Evolutionary conservation across 2,113 vertebrate species (phyloP), one percentile per base, ranked within the genome.

Genomic region (Poeciliopsis occidentalis): DNA sequence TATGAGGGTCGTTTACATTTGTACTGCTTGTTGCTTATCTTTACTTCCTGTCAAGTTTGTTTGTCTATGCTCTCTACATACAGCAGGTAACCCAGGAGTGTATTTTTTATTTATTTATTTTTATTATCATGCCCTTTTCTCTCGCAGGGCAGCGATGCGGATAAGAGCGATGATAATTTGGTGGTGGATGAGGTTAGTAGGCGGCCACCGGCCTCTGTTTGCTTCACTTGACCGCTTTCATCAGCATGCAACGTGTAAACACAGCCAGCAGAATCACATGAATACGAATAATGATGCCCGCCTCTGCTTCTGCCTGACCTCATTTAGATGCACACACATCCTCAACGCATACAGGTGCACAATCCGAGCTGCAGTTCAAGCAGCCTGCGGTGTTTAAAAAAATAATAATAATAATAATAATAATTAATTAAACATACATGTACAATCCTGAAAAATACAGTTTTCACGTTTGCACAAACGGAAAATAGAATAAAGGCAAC

Each of bases 91-190:
- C 61, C 61, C 26, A 27, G 37, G 54, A 76, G 63, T 64, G 30
- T 83, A 73, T 86, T 71, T 66, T 75, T 67, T 27, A 73, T 67
- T 26, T 75, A 19, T 62, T 70, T 66, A 27, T 73, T 80, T 75
- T 57, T 24, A 57, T 57, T n/a, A 37, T n/a, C n/a, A 37, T 12
- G 34, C 51, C 51, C 51, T 82, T 67, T 27, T 71, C 63, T 81
- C 73, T 79, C 76, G 30, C 91, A 98, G 97, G 96, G 96, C 87
- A 97, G 97, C 0, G 97, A 98, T 3, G 97, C 95, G 0, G 97
- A 98, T 85, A 97, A 97, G 82, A 98, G 97, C 4, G 96, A 98
- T 70, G 96, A 98, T 92, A 97, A 97, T 92, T 89, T 98, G 93
- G 96, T 98, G 78, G 97, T 98, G 80, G 96, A 97, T 81, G 97